A percentile compares a stretch with the other conserved stretches of the same genome.
These are phyloP conservation scores for Megalopta genalis DNA, from an alignment of 1,140 invertebrate genomes.

Conservation along the genomic window DNA sequence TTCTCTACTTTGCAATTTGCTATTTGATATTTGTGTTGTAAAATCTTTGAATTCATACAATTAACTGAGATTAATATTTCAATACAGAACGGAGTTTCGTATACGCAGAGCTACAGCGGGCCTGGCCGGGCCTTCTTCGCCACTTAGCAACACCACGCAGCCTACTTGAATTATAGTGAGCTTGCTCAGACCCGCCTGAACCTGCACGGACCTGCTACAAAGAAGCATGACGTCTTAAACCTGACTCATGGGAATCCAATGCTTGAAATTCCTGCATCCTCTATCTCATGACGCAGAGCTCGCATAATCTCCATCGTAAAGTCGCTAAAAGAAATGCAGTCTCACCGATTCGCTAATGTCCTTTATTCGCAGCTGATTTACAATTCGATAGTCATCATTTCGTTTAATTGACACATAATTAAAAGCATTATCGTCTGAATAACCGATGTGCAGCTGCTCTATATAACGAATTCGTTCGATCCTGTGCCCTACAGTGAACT, in stretches of 20 bases:
- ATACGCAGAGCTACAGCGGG: background rate
- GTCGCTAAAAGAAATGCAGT: background rate
- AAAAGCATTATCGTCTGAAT: background rate
- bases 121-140: too few relatives aligned
- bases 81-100: too few relatives aligned
- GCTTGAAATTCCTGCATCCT: background rate
- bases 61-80: too few relatives aligned
- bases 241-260: background rate
- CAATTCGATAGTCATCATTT: background rate
- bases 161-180: background rate
- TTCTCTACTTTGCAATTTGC: too few relatives aligned
- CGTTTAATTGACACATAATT: background rate
- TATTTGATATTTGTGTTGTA: too few relatives aligned
- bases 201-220: conserved; percentile 22
- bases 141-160: background rate
- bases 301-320: background rate
- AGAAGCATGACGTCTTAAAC: background rate
- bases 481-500: too few relatives aligned
- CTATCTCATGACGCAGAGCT: background rate
- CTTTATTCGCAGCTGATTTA: background rate
- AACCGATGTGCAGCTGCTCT: too few relatives aligned
- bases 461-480: too few relatives aligned
- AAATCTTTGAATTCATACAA: too few relatives aligned
- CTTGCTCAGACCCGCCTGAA: background rate
- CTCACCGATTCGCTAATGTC: background rate